These are phyloP conservation scores for Oncorhynchus masou DNA, from an alignment of 2,113 vertebrate genomes.

Conservation along the genomic window DNA sequence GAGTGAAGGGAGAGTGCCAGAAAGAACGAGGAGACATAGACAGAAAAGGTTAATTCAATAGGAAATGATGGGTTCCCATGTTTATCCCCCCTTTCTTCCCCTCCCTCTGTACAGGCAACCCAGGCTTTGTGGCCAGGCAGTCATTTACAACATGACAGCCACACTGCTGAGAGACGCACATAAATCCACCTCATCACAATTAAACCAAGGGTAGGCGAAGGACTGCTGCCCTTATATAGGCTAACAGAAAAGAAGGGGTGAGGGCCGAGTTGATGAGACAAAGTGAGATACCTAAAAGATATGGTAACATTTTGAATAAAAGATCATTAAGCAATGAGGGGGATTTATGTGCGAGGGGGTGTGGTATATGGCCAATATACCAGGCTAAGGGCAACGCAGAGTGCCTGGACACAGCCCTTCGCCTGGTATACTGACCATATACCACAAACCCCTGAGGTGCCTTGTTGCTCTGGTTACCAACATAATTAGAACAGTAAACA, in stretches of 20 bases:
- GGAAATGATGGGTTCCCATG: too few relatives aligned
- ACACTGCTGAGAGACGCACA: slow-evolving; percentile 46
- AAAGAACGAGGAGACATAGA: background rate
- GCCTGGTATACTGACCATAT: too few relatives aligned
- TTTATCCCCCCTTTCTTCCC: background rate
- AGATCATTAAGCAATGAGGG: too few relatives aligned
- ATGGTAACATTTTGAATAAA: background rate
- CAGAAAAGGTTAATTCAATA: too few relatives aligned
- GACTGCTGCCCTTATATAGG: slow-evolving; percentile 13
- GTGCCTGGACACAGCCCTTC: too few relatives aligned
- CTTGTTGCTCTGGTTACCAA: too few relatives aligned
- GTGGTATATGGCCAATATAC: too few relatives aligned
- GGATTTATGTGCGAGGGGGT: too few relatives aligned
- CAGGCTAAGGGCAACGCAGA: too few relatives aligned
- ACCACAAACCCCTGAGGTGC: too few relatives aligned
- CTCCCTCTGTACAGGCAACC: background rate
- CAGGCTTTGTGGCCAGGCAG: slow-evolving; percentile 27
- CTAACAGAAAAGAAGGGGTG: background rate
- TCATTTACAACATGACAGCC: slow-evolving; percentile 67
- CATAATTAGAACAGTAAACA: too few relatives aligned
- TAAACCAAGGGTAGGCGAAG: slow-evolving; percentile 63
- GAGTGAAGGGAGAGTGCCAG: too few relatives aligned
- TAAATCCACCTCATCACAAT: slow-evolving; percentile 67
- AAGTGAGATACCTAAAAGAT: background rate
- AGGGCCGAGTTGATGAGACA: background rate